These are phyloP conservation scores for Oreochromis aureus DNA, from an alignment of 2,113 vertebrate genomes.

Conservation along the genomic window DNA sequence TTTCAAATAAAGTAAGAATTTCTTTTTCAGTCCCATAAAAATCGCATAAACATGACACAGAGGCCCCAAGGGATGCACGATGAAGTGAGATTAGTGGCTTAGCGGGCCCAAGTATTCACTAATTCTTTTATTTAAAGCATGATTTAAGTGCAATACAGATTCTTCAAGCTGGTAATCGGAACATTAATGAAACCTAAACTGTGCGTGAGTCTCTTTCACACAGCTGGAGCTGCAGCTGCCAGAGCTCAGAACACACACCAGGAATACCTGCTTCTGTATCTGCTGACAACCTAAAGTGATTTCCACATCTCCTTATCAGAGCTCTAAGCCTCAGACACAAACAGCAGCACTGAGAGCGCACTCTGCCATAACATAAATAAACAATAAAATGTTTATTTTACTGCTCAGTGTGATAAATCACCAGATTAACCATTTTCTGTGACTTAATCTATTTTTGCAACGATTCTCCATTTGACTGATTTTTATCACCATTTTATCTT, in stretches of 20 bases:
- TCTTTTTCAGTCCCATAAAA: background rate
- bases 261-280: background rate
- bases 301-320: accelerated
- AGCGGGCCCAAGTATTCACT: background rate
- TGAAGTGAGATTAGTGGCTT: accelerated
- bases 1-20: background rate
- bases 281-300: background rate
- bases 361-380: background rate
- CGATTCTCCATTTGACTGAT: background rate
- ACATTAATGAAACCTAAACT: background rate
- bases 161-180: background rate
- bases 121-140: background rate
- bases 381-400: background rate
- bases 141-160: accelerated
- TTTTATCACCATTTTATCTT: background rate
- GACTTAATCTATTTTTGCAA: background rate
- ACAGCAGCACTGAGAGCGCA: background rate
- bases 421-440: background rate
- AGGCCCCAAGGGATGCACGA: accelerated
- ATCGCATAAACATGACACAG: background rate
- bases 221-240: accelerated
- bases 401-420: background rate
- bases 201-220: background rate
- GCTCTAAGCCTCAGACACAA: background rate
- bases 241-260: background rate